Evolutionary conservation across 35 echinoderm and acorn worm species (phyloP).

Genomic region (Chiridota heheva): DNA sequence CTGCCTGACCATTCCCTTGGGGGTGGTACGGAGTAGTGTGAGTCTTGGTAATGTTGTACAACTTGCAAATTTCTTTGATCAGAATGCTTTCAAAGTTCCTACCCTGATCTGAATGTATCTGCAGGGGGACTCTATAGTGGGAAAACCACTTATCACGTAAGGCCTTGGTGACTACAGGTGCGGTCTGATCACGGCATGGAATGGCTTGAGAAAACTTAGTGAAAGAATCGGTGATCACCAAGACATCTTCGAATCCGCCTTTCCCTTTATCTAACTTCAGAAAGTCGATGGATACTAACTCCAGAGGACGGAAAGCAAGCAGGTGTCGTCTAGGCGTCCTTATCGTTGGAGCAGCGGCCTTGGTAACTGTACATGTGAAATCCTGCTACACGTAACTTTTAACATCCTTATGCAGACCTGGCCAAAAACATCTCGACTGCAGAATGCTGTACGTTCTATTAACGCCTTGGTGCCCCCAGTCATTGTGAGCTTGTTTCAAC

Average conservation of each 20-base stretch:
- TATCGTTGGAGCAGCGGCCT: conserved; percentile 30
- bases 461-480: conserved; percentile 58
- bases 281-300: conserved; percentile 44
- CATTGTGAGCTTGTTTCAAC: conserved; percentile 33
- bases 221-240: conserved; percentile 53
- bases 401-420: conserved; percentile 31
- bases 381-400: not conserved
- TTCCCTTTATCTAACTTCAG: conserved; percentile 41
- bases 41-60: conserved; percentile 36
- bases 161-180: conserved; percentile 25
- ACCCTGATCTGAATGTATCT: conserved; percentile 56
- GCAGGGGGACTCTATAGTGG: conserved; percentile 42
- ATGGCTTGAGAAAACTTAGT: conserved; percentile 58
- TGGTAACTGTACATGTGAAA: conserved; percentile 25
- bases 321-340: conserved; percentile 30
- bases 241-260: conserved; percentile 33
- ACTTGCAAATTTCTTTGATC: conserved; percentile 41
- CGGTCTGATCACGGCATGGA: conserved; percentile 52
- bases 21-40: conserved; percentile 58
- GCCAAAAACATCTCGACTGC: conserved; percentile 49
- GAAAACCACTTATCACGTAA: conserved; percentile 55
- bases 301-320: conserved; percentile 43
- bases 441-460: conserved; percentile 28
- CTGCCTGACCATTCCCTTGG: conserved; percentile 41
- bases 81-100: conserved; percentile 52